Evolutionary conservation across 2,113 vertebrate species (phyloP).

Genomic region (Phylloscopus whistleri): DNA sequence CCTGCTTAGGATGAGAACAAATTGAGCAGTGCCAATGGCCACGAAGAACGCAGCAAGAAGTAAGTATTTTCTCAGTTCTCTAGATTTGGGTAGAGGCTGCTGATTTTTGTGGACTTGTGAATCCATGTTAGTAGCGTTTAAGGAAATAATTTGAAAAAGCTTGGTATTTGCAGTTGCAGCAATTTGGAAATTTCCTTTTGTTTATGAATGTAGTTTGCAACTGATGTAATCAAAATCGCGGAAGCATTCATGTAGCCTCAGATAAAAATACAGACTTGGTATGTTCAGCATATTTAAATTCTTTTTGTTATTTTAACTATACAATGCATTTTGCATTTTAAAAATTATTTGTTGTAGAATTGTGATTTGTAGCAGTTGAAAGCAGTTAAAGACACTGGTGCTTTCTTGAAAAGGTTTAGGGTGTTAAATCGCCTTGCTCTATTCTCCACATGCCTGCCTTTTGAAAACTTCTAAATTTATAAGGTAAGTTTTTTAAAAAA

Average conservation of each 20-base stretch:
- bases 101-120: neutral
- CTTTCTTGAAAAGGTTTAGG: neutral
- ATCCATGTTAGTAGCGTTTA: neutral
- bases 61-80: slow-evolving; percentile 65
- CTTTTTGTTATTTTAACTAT: neutral
- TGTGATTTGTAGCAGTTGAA: neutral
- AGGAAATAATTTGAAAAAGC: neutral
- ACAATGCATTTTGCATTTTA: neutral
- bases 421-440: neutral
- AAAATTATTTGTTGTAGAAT: neutral
- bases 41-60: slow-evolving; percentile 94
- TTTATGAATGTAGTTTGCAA: neutral
- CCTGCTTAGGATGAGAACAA: slow-evolving; percentile 98
- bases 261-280: neutral
- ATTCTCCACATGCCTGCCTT: fast-evolving
- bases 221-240: neutral
- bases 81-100: fast-evolving
- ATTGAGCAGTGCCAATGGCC: slow-evolving; percentile 88
- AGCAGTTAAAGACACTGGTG: neutral
- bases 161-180: neutral
- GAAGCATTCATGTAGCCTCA: neutral
- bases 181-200: neutral
- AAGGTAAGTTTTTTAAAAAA: neutral
- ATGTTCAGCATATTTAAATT: neutral
- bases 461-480: neutral